Evolutionary conservation across 2,888 invertebrate genomes (phyloP), one percentile per base, ranked within the genome.

Genomic region (Lepidochitona cinerea): DNA sequence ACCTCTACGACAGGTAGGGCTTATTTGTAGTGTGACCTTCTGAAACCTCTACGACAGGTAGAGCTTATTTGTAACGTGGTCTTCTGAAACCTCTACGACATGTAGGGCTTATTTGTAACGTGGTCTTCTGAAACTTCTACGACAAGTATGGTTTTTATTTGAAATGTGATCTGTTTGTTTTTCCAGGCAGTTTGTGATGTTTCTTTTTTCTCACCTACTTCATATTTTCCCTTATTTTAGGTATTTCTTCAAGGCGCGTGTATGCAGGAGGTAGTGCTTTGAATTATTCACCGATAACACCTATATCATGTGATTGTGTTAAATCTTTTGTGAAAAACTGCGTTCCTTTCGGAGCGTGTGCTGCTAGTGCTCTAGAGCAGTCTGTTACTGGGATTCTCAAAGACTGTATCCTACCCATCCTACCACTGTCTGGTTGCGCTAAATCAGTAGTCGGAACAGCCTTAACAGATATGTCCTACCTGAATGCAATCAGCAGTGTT

Each of bases 231-330:
- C 23, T 7, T 49, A 7, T 7, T 49, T 49, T 49, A 49, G 49
- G 49, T 7, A 49, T n/a, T n/a, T n/a, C n/a, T n/a, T n/a, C n/a
- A n/a, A n/a, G n/a, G n/a, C 76, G 4, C 75, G 75, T 59, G 72
- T 75, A 71, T 14, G 74, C 70, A 0, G 73, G 73, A 7, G 75
- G 76, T 18, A 41, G 72, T 26, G 41, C 66, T n/a, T 53, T 80
- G 4, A 35, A 41, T 12, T 80, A 80, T 54, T 72, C 71, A 26
- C 73, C 80, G 5, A 70, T 73, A 33, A 80, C 80, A 0, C 80
- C 80, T n/a, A 18, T 78, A 33, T 73, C 80, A 54, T 80, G 80
- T 71, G 73, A 80, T 67, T 80, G 80, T 69, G 68, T 73, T n/a
- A 70, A 67, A 52, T 74, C 74, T 4, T 71, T 75, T 6, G 68